These are phyloP conservation scores for Nycticebus coucang DNA, from an alignment of 2,113 vertebrate genomes.

Conservation along the genomic window DNA sequence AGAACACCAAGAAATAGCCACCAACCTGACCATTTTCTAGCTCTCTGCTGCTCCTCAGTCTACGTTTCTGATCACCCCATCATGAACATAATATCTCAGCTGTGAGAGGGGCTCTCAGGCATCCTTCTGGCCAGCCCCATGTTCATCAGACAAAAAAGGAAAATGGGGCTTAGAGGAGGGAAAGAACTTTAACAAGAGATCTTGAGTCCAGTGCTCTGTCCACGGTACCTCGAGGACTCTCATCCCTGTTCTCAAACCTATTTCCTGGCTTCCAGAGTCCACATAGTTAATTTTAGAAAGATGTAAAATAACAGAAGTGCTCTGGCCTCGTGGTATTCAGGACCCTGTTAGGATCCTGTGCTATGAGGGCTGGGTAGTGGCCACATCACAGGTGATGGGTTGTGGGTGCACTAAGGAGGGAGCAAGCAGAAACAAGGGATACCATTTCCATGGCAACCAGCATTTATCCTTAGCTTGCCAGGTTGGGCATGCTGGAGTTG, in stretches of 20 bases:
- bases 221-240: not conserved
- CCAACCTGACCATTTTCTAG: not conserved
- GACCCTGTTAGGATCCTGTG: not conserved
- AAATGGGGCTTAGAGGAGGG: not conserved
- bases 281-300: not conserved
- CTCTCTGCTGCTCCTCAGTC: not conserved
- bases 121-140: not conserved
- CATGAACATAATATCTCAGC: not conserved
- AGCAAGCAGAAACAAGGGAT: not conserved
- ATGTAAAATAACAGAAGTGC: not conserved
- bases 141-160: not conserved
- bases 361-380: not conserved
- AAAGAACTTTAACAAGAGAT: not conserved
- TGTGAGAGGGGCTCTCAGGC: not conserved
- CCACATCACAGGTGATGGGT: not conserved
- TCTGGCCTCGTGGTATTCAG: rapidly evolving
- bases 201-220: not conserved
- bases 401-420: not conserved
- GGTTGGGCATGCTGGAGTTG: not conserved
- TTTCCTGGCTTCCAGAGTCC: not conserved
- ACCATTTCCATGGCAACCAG: constrained; percentile 56
- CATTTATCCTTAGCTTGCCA: not conserved
- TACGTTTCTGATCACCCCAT: not conserved
- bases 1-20: not conserved
- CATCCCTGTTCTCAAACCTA: not conserved